These are phyloP conservation scores for Neelides folsomi DNA, from an alignment of 2,888 invertebrate species.

Conservation along the genomic window DNA sequence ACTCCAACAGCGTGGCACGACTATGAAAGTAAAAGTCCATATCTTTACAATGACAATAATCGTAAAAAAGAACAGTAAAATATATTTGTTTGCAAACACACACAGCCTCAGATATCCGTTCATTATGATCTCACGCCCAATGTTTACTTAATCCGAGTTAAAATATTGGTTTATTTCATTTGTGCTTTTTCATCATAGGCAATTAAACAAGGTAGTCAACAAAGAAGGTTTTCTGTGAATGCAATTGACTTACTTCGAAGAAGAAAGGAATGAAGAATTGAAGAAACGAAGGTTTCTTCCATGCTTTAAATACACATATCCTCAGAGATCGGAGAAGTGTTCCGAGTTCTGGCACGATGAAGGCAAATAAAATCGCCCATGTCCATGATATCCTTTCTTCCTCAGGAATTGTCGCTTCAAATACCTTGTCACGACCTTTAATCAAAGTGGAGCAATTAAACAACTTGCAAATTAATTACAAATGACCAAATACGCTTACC, in stretches of 20 bases:
- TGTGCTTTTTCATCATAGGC: background rate
- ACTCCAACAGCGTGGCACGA: conserved; percentile 77
- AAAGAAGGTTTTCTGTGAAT: background rate
- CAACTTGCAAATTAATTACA: background rate
- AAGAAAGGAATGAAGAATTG: conserved; percentile 57
- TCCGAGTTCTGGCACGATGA: conserved; percentile 76
- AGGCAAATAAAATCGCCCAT: conserved; percentile 78
- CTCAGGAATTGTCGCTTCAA: conserved; percentile 63
- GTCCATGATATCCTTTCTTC: conserved; percentile 83
- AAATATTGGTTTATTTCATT: too few species aligned
- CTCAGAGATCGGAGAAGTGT: conserved; percentile 68
- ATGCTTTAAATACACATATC: conserved; percentile 82
- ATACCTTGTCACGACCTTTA: conserved; percentile 72
- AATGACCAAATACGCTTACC: conserved; percentile 41
- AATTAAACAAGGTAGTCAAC: background rate
- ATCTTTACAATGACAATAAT: background rate
- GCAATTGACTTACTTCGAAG: conserved; percentile 43
- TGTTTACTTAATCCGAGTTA: background rate
- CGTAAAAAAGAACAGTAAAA: background rate
- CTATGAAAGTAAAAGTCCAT: conserved; percentile 37
- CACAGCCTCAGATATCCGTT: too few species aligned
- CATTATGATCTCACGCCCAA: too few species aligned
- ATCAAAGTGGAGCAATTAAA: conserved; percentile 10
- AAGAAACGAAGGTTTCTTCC: conserved; percentile 53
- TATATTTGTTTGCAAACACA: background rate